Evolutionary conservation across 1,140 invertebrate species (phyloP).

Genomic region (Palaemon carinicauda): DNA sequence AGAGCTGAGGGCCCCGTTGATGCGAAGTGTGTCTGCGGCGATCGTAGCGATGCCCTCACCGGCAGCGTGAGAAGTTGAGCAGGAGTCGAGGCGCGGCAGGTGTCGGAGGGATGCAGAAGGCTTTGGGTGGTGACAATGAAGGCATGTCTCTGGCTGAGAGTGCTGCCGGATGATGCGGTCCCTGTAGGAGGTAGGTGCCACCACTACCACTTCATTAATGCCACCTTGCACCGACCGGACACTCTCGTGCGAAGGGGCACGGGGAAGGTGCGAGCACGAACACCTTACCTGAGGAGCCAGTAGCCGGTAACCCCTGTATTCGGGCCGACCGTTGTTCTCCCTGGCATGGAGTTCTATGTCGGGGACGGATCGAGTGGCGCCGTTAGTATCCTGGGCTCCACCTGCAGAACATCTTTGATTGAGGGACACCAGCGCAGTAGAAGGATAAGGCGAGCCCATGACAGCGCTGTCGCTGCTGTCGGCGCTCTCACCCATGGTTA

Average conservation of each 20-base stretch:
- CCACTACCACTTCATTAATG: slow-evolving; percentile 50
- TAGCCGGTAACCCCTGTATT: slow-evolving; percentile 62
- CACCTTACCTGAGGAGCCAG: slow-evolving; percentile 58
- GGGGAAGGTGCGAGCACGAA: slow-evolving; percentile 61
- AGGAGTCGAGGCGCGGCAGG: slow-evolving; percentile 75
- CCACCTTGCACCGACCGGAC: slow-evolving; percentile 61
- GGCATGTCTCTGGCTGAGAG: slow-evolving; percentile 79
- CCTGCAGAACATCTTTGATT: slow-evolving; percentile 41
- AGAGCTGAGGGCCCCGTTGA: slow-evolving; percentile 95
- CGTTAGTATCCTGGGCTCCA: slow-evolving; percentile 47
- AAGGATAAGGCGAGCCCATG: slow-evolving; percentile 39
- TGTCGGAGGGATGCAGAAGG: slow-evolving; percentile 79
- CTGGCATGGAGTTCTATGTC: slow-evolving; percentile 87
- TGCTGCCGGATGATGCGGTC: slow-evolving; percentile 82
- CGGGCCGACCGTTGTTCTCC: slow-evolving; percentile 61
- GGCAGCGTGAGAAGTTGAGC: slow-evolving; percentile 72
- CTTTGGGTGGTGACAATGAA: slow-evolving; percentile 60
- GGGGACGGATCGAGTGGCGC: slow-evolving; percentile 81
- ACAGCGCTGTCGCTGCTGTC: slow-evolving; percentile 53
- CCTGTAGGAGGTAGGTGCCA: slow-evolving; percentile 61
- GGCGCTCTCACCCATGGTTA: slow-evolving; percentile 53
- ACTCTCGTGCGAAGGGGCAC: slow-evolving; percentile 62
- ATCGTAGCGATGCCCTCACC: slow-evolving; percentile 90
- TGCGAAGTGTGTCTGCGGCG: slow-evolving; percentile 93
- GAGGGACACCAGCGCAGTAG: slow-evolving; percentile 46